Conservation (phyloP, 2,888 invertebrate genomes). For the Chironomus tentans region DNA sequence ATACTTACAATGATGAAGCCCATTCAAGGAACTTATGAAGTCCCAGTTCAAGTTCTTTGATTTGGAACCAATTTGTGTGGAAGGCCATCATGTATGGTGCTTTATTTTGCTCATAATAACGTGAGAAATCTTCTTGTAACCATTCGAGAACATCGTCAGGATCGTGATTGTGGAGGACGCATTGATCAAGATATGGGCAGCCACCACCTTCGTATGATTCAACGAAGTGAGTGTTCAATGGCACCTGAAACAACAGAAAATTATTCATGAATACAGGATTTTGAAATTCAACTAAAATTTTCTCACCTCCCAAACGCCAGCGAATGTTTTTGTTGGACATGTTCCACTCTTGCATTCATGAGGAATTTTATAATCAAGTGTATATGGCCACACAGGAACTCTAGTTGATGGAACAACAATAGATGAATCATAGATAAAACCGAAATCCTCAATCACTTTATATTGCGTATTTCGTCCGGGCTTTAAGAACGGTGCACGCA, state of each 20-base stretch:
- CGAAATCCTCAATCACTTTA: slow-evolving; percentile 86
- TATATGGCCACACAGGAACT: slow-evolving; percentile 87
- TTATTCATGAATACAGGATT: not conserved
- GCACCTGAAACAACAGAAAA: slow-evolving; percentile 41
- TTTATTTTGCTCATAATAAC: slow-evolving; percentile 76
- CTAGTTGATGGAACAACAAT: slow-evolving; percentile 66
- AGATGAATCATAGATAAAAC: slow-evolving; percentile 87
- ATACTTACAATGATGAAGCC: slow-evolving; percentile 58
- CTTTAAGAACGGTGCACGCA: slow-evolving; percentile 82
- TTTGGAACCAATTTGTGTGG: slow-evolving; percentile 96
- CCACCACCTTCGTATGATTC: slow-evolving; percentile 85
- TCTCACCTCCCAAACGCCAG: slow-evolving; percentile 77
- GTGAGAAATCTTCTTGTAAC: slow-evolving; percentile 80
- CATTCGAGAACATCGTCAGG: slow-evolving; percentile 69
- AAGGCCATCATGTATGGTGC: slow-evolving; percentile 93
- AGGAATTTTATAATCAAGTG: slow-evolving; percentile 84
- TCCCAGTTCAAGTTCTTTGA: slow-evolving; percentile 70
- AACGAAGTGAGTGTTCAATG: slow-evolving; percentile 80
- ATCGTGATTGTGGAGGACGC: slow-evolving; percentile 82
- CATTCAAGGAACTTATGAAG: slow-evolving; percentile 79
- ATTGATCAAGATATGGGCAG: slow-evolving; percentile 86
- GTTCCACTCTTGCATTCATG: slow-evolving; percentile 88
- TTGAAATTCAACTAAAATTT: not conserved
- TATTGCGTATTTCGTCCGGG: slow-evolving; percentile 90
- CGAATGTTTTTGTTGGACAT: slow-evolving; percentile 83